A percentile compares a stretch with the other conserved stretches of the same genome.
Evolutionary conservation across 1,140 invertebrate genomes (phyloP).

Genomic region (Eueides isabella): DNA sequence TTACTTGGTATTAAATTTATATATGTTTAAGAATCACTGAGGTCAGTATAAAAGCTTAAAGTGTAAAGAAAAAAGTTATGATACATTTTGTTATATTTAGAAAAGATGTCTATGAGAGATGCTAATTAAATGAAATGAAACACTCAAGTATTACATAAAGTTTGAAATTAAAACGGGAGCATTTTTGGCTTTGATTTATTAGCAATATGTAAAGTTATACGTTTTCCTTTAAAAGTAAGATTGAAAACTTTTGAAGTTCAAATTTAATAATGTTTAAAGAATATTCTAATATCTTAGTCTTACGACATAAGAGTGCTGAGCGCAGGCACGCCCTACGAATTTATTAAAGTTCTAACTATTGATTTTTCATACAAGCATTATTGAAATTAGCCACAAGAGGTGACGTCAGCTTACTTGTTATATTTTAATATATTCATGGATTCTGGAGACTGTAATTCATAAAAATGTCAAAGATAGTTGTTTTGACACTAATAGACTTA

Average conservation of each 20-base stretch:
- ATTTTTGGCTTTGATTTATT: background rate
- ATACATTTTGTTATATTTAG: background rate
- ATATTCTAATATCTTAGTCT: slow-evolving; percentile 14
- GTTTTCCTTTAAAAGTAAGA: background rate
- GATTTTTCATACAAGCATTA: slow-evolving; percentile 6
- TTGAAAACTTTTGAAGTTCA: slow-evolving; percentile 4
- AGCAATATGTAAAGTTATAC: background rate
- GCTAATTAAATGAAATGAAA: background rate
- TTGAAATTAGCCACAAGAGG: slow-evolving; percentile 11
- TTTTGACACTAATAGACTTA: background rate
- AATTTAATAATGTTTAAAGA: slow-evolving; percentile 15
- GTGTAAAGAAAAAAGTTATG: background rate
- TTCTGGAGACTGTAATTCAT: background rate
- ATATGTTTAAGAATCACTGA: slow-evolving; percentile 17
- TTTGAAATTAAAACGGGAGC: background rate
- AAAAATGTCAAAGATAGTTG: background rate
- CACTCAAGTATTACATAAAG: background rate
- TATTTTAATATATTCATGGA: background rate
- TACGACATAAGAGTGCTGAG: slow-evolving; percentile 6
- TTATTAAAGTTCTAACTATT: slow-evolving; percentile 19
- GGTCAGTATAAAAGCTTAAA: background rate
- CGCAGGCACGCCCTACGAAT: slow-evolving; percentile 6
- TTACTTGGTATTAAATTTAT: slow-evolving; percentile 51
- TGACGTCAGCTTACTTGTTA: slow-evolving; percentile 11
- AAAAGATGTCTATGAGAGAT: background rate